Percentiles rank a stretch among this genome's conserved stretches.
phyloP scores from a whole-genome alignment of 2,113 vertebrate genomes.

The Hyaena hyaena region DNA sequence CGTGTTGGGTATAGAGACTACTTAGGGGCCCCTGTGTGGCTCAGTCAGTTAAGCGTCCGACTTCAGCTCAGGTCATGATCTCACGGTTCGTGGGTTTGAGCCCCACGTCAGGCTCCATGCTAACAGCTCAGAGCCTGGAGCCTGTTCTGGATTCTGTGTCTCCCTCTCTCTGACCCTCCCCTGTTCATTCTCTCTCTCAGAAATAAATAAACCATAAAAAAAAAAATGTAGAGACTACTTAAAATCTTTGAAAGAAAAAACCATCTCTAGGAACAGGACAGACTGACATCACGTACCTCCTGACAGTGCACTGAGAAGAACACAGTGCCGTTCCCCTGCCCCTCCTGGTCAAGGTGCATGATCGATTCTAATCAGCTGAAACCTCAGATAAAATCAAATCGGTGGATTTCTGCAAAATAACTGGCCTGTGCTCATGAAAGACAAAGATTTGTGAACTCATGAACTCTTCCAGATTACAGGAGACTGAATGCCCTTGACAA shows the following conservation, averaged over 20 bases:
- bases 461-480: background rate
- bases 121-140: no score
- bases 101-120: no score
- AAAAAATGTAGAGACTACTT: background rate
- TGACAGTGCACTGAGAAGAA: background rate
- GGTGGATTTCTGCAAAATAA: background rate
- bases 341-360: accelerated
- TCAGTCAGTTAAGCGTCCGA: no score
- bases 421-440: background rate
- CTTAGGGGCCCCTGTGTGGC: no score
- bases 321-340: background rate
- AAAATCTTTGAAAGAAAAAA: background rate
- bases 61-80: no score
- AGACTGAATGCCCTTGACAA: background rate
- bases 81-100: no score
- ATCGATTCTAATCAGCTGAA: background rate
- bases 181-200: no score
- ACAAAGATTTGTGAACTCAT: background rate
- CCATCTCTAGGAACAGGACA: background rate
- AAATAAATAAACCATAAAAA: no score
- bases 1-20: background rate
- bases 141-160: no score
- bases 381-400: background rate
- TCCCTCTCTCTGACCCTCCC: no score
- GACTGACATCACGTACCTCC: background rate